A percentile compares a stretch with the other conserved stretches of the same genome.
phyloP scores from a whole-genome alignment of 2,113 vertebrate species.

The Epinephelus lanceolatus region DNA sequence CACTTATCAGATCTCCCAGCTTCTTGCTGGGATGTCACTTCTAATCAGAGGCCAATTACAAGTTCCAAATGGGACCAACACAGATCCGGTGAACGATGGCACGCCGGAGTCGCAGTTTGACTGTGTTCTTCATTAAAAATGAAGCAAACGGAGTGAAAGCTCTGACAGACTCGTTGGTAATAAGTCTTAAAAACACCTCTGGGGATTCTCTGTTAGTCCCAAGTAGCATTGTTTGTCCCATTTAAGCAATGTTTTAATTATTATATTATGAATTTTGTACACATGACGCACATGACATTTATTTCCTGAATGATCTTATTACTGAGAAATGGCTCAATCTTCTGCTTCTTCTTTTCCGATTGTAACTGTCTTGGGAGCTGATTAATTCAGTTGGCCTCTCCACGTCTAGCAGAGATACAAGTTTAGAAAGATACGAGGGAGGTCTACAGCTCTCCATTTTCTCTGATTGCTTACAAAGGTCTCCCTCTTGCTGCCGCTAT shows the following conservation, averaged over 20 bases:
- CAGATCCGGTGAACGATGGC: slow-evolving; percentile 1
- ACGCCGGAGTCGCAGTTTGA: slow-evolving; percentile 14
- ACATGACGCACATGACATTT: slow-evolving; percentile 45
- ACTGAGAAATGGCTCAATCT: slow-evolving; percentile 59
- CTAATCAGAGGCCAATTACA: slow-evolving; percentile 66
- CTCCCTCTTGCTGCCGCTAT: slow-evolving; percentile 59
- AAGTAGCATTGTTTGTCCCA: slow-evolving; percentile 54
- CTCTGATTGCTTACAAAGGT: slow-evolving; percentile 81
- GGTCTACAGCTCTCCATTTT: slow-evolving; percentile 66
- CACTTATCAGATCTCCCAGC: slow-evolving; percentile 55
- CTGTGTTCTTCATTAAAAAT: slow-evolving; percentile 63
- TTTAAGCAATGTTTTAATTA: slow-evolving; percentile 41
- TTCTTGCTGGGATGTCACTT: slow-evolving; percentile 58
- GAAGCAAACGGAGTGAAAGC: slow-evolving; percentile 30
- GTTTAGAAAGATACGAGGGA: slow-evolving; percentile 58
- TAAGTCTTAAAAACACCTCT: slow-evolving; percentile 52
- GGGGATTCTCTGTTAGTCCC: slow-evolving; percentile 34
- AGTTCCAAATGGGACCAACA: slow-evolving; percentile 63
- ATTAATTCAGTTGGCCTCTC: slow-evolving; percentile 72
- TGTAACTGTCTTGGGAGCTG: slow-evolving; percentile 66
- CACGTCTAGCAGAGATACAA: slow-evolving; percentile 46
- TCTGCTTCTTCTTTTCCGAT: slow-evolving; percentile 41
- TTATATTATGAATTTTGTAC: slow-evolving; percentile 33
- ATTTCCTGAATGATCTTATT: slow-evolving; percentile 54
- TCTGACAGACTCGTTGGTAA: slow-evolving; percentile 38